Percentiles rank a stretch among this genome's conserved stretches.
Evolutionary conservation across 2,797 vertebrate species (phyloP).

Genomic region (Darevskia mixta): DNA sequence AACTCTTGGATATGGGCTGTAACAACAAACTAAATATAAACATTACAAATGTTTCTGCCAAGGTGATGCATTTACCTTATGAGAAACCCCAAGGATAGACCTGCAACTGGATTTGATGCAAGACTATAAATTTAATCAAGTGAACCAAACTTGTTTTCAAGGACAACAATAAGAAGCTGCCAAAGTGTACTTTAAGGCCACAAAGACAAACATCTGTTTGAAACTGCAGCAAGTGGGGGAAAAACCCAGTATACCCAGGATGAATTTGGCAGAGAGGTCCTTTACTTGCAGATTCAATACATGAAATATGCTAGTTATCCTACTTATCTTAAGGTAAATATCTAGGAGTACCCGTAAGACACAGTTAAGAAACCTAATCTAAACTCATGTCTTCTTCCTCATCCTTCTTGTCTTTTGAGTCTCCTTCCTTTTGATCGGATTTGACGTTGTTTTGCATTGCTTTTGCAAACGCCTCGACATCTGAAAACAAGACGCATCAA

Average conservation of each 20-base stretch:
- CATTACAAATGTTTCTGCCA: background rate
- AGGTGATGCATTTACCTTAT: background rate
- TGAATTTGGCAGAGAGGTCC: conserved; percentile 72
- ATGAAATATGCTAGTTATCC: conserved; percentile 61
- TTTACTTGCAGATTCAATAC: conserved; percentile 78
- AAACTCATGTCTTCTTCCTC: conserved; percentile 99
- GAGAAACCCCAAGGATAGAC: background rate
- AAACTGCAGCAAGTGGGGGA: background rate
- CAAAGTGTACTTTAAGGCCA: background rate
- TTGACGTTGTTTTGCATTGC: conserved; percentile 94
- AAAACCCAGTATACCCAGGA: background rate
- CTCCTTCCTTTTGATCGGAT: conserved; percentile 86
- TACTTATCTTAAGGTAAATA: conserved; percentile 71
- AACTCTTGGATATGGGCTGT: no score
- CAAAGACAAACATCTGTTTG: background rate
- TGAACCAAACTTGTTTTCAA: background rate
- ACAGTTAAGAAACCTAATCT: conserved; percentile 81
- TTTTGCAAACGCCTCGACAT: conserved; percentile 96
- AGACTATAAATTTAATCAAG: background rate
- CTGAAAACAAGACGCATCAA: conserved; percentile 71
- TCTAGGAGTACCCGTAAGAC: conserved; percentile 59
- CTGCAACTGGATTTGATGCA: background rate
- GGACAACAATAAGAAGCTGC: background rate
- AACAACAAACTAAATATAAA: background rate
- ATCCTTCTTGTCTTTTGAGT: conserved; percentile 92